phyloP scores from a whole-genome alignment of 2,797 vertebrate species.

The Potorous gilbertii region DNA sequence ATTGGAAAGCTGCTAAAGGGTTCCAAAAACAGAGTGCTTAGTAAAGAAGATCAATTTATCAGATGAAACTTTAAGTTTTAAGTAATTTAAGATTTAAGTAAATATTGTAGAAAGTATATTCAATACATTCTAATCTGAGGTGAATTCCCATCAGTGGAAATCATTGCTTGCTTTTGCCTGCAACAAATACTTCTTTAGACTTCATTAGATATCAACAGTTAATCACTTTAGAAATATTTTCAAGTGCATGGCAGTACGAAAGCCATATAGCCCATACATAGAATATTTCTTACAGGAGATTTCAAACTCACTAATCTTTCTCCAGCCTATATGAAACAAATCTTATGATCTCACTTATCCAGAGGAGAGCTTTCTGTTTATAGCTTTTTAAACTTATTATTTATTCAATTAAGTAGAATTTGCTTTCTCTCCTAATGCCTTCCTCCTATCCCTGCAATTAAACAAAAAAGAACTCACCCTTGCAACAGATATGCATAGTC shows the following conservation, averaged over 20 bases:
- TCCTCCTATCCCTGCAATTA: background rate
- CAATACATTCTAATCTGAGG: conserved; percentile 36
- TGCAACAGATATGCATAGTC: background rate
- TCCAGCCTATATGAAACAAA: background rate
- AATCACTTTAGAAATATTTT: background rate
- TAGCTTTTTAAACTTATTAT: background rate
- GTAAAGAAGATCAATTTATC: conserved; percentile 55
- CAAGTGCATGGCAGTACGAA: background rate
- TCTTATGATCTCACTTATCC: background rate
- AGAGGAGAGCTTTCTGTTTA: background rate
- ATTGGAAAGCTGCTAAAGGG: conserved; percentile 52
- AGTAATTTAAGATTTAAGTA: conserved; percentile 32
- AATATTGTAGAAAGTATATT: conserved; percentile 3
- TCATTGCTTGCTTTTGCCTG: conserved; percentile 40
- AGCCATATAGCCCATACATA: background rate
- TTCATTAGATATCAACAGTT: conserved; percentile 2
- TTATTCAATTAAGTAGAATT: background rate
- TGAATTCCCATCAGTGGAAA: conserved; percentile 48
- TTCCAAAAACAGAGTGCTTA: conserved; percentile 34
- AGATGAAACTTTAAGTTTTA: conserved; percentile 29
- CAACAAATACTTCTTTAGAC: conserved; percentile 16
- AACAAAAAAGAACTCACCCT: background rate
- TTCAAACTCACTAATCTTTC: too few relatives aligned
- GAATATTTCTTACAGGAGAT: background rate
- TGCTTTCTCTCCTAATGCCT: background rate